phyloP scores from a whole-genome alignment of 2,888 invertebrate species.

The Oxyscelio sp. region DNA sequence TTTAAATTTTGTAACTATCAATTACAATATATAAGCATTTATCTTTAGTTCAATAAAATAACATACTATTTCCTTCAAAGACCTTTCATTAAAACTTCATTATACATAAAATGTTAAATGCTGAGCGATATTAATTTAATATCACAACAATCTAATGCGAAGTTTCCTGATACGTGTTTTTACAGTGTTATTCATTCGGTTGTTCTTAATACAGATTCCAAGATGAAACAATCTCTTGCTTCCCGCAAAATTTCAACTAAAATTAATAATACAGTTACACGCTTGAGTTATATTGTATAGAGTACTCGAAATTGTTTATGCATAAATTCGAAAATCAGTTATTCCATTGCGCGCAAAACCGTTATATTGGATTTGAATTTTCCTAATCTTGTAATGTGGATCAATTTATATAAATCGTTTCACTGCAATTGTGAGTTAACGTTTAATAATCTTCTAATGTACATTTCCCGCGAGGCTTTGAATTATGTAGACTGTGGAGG shows the following conservation, averaged over 20 bases:
- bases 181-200: neutral
- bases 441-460: slow-evolving; percentile 21
- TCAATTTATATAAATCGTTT: slow-evolving; percentile 11
- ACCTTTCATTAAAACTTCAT: no score
- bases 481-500: slow-evolving; percentile 11
- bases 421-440: neutral
- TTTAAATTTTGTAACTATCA: no score
- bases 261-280: slow-evolving; percentile 11
- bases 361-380: slow-evolving; percentile 8
- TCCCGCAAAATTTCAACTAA: neutral
- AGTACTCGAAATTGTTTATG: neutral
- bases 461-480: neutral
- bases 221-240: neutral
- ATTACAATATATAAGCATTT: no score
- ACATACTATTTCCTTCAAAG: no score
- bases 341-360: neutral
- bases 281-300: neutral
- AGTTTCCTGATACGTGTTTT: no score
- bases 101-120: no score
- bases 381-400: slow-evolving; percentile 6
- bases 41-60: no score
- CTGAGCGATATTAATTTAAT: no score
- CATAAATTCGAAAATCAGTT: slow-evolving; percentile 13
- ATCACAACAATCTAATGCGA: no score
- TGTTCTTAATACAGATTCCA: neutral